Conservation (phyloP, 2,113 vertebrate genomes). For the Tenebrosternarchus preto region DNA sequence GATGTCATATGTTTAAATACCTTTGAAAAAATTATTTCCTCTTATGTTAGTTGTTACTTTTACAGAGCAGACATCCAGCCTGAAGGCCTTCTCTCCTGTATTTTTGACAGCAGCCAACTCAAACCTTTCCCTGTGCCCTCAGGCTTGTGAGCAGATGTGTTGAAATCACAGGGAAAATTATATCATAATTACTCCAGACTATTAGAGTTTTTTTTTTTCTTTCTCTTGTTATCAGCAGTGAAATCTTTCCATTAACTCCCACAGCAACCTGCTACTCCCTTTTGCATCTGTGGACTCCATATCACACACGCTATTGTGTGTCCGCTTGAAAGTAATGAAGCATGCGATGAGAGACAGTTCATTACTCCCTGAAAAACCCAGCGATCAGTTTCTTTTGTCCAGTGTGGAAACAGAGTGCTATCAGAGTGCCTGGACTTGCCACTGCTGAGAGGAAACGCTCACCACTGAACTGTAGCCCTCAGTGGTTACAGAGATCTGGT, state of each 20-base stretch:
- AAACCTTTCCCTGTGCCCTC: neutral
- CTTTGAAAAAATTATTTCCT: neutral
- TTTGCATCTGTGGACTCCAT: conserved; percentile 48
- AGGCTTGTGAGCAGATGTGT: conserved; percentile 31
- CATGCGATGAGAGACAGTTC: conserved; percentile 59
- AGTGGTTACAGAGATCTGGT: conserved; percentile 28
- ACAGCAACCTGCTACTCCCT: conserved; percentile 30
- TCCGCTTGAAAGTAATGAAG: conserved; percentile 55
- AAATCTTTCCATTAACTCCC: conserved; percentile 38
- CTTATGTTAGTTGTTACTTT: neutral
- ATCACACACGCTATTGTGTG: conserved; percentile 56
- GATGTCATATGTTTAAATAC: neutral
- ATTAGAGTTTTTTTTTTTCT: conserved; percentile 29
- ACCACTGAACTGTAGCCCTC: conserved; percentile 30
- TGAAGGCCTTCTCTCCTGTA: conserved; percentile 38
- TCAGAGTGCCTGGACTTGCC: conserved; percentile 45
- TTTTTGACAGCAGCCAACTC: conserved; percentile 5
- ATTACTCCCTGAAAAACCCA: conserved; percentile 54
- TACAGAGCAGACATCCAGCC: neutral
- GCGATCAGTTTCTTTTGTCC: conserved; percentile 58
- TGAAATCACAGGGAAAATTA: conserved; percentile 54
- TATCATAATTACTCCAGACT: conserved; percentile 53
- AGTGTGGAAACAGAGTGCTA: conserved; percentile 46
- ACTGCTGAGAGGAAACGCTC: conserved; percentile 49
- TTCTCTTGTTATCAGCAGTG: conserved; percentile 23